Evolutionary conservation across 2,888 invertebrate genomes (phyloP), one percentile per base, ranked within the genome.

Genomic region (Fissipunctia ypsillon): DNA sequence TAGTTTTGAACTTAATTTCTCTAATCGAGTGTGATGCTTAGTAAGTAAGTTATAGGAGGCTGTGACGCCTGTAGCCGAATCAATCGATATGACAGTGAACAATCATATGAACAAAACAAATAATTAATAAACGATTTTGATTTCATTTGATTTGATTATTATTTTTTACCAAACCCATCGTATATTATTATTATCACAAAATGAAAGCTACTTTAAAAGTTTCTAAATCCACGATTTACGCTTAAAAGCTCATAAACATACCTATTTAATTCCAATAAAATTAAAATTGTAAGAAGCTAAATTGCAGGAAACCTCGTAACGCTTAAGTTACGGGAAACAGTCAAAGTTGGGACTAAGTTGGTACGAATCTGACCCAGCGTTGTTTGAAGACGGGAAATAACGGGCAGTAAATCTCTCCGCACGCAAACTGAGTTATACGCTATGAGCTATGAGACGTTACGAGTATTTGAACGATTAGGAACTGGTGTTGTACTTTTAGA

Each of bases 371-470:
- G 69, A 73, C 28, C 61, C 69, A 28, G 65, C 48, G 73, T 50
- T 54, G 73, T 72, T 79, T 69, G 80, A 65, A 48, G 52, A 69
- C 67, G 75, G 75, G 64, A 73, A 83, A 69, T 83, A 70, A 57
- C 69, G 52, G 80, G n/a, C 75, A 75, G 69, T 80, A 75, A 81
- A 81, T 81, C 80, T 74, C 66, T 31, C 19, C 48, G 69, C 75
- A 81, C 75, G 84, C 81, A 74, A 70, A 68, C 75, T 64, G 80
- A 81, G 73, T 60, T 74, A 56, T 52, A 74, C 48, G 56, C 60
- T 3, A 10, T 76, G 38, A 43, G 22, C n/a, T 50, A 5, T 16
- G 25, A 28, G 57, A 52, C 60, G 65, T 28, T 56, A 59, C 52
- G 25, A 41, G 67, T 45, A 64, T 50, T 66, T 67, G 28, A 31